Evolutionary conservation across 2,888 invertebrate species (phyloP).

Genomic region (Spialia ferax): DNA sequence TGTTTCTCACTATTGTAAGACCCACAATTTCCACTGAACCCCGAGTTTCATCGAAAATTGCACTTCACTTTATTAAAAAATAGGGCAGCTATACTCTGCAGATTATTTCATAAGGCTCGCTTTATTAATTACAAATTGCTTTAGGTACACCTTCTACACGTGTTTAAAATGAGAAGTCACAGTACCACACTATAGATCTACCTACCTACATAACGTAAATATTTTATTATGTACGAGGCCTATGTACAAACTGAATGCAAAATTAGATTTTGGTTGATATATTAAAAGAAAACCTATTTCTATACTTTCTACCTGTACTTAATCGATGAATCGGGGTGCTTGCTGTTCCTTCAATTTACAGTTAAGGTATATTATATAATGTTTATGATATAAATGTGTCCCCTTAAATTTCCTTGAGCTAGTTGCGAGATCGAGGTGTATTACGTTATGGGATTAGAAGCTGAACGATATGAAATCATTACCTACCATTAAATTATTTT

Average conservation of each 20-base stretch:
- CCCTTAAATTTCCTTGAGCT: slow-evolving; percentile 56
- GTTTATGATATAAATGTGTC: slow-evolving; percentile 49
- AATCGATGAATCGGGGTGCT: slow-evolving; percentile 59
- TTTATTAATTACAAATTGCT: slow-evolving; percentile 10
- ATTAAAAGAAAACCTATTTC: slow-evolving; percentile 6
- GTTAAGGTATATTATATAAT: slow-evolving; percentile 50
- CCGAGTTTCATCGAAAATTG: slow-evolving; percentile 36
- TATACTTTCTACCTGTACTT: slow-evolving; percentile 32
- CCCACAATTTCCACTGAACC: slow-evolving; percentile 34
- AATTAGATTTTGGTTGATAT: slow-evolving; percentile 2
- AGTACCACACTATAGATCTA: slow-evolving; percentile 7
- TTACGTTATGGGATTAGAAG: not conserved
- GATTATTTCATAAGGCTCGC: not conserved
- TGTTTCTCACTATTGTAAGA: slow-evolving; percentile 19
- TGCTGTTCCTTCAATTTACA: slow-evolving; percentile 56
- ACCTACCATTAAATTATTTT: no score
- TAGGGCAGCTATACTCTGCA: not conserved
- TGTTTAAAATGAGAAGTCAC: slow-evolving; percentile 18
- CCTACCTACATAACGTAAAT: not conserved
- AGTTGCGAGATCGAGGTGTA: slow-evolving; percentile 56
- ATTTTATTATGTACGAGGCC: slow-evolving; percentile 23
- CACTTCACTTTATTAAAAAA: slow-evolving; percentile 13
- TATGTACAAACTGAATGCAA: slow-evolving; percentile 27
- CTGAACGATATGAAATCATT: not conserved
- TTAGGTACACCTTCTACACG: slow-evolving; percentile 21